Evolutionary conservation across 1,140 invertebrate species (phyloP), one percentile per base, ranked within the genome.

Genomic region (Heterodera schachtii): DNA sequence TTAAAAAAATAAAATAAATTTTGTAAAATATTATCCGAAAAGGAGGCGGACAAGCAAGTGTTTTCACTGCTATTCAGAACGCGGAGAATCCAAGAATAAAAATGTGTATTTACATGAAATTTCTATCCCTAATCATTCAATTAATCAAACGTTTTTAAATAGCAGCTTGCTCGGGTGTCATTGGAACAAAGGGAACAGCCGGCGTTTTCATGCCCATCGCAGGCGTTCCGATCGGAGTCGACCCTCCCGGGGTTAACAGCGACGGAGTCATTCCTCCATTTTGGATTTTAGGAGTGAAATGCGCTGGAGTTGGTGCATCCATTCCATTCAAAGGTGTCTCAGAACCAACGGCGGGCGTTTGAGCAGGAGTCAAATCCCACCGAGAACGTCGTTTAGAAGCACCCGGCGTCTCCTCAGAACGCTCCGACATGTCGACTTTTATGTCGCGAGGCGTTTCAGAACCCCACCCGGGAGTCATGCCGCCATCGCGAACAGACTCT

Each of bases 161-260:
- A 90, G 98, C 97, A 81, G 99, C 91, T 91, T 99, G 97, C 91
- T 99, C 98, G 0, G 98, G 97, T 0, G 98, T 99, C 97, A 99
- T 99, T 88, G 98, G 96, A 73, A 93, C 92, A 88, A 85, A 73
- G 81, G 94, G 94, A 0, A 96, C 96, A 1, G 96, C 97, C 0
- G 98, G 98, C 0, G 98, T 99, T 0, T 95, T 95, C 93, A 99
- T 94, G 0, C 93, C 95, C 95, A 98, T 98, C 1, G 98, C 97
- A 90, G 97, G 97, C 0, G 94, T 92, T 67, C 98, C 98, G 41
- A 96, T 94, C 0, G 98, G 98, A 3, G 97, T 99, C 2, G 93
- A 92, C 49, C 93, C 94, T 83, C 93, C 93, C 2, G 94, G 94
- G 43, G 94, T 94, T 84, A 94, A 92, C 46, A 88, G 81, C 83